Evolutionary conservation across 2,888 invertebrate genomes (phyloP), one percentile per base, ranked within the genome.

Genomic region (Hypomecis punctinalis): DNA sequence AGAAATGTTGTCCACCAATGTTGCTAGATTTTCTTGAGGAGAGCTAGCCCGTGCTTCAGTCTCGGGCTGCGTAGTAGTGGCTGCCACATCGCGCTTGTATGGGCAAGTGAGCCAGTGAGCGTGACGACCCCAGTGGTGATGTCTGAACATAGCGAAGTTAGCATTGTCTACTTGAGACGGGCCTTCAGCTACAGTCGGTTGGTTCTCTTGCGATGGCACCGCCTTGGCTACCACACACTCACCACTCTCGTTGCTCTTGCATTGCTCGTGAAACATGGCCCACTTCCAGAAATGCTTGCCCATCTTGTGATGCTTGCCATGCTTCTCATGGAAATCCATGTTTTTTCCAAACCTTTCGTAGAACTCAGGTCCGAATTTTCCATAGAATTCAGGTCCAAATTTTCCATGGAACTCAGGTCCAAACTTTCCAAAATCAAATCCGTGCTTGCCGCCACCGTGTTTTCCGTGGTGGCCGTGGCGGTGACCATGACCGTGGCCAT

Each of bases 1-100:
- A 10, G 61, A 61, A 37, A 79, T 75, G 46, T 73, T 76, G 59
- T 81, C 77, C 54, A 78, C 79, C 73, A 76, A 65, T 13, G 37
- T 60, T 11, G 68, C 69, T 37, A 78, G 57, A 66, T 77, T 77
- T 40, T 73, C 75, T 37, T 75, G 72, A 59, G 68, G n/a, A 51
- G 52, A 54, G 23, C 23, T 23, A 3, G 23, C 23, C 23, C 23
- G 23, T 23, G 23, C 23, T 23, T 23, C 23, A 23, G 23, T 23
- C 9, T 78, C 75, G 5, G 55, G 10, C 39, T 61, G n/a, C 35
- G 49, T 54, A 23, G 62, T 49, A 8, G 3, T 43, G 51, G 52
- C 48, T 63, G 67, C 36, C 51, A 60, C 36, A 58, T 68, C 60
- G 39, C 37, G 40, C 23, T 33, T 58, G 47, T 47, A 57, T 5